Base-by-base conservation (phyloP, 2,797 vertebrate genomes). In the Xerus rutilus region DNA sequence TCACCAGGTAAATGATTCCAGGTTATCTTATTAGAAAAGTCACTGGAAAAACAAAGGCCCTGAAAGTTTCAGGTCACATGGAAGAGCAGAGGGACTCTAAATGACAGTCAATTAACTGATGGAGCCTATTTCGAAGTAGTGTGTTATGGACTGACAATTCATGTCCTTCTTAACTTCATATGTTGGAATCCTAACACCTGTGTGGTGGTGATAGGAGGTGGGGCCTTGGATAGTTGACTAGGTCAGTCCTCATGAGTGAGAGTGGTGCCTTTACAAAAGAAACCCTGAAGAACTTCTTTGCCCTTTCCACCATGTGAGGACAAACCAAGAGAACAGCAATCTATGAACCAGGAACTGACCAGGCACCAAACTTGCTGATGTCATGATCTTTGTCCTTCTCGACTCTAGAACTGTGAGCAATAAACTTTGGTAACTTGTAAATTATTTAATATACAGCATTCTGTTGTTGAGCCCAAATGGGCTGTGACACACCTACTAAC, bases 21-120 rank as follows among this genome's bases (percentile, higher is more conserved):
- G 43, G 13, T 18, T 25, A 15, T n/a, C 5, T 64, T 79, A 12
- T n/a, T 72, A 77, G n/a, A 28, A 45, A 95, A 30, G 4, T 52
- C 2, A 11, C 2, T 7, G 15, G 67, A 8, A 84, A 32, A 30
- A 65, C 0, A 32, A 10, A 74, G 8, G 0, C 14, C 3, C 32
- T 74, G 25, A 62, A 82, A 47, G 6, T 21, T 62, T 62, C 13
- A 43, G 70, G 18, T 2, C 10, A 64, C 2, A 3, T 14, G 14
- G 3, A 43, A 82, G 10, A 62, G 30, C 6, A 25, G 30, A 79
- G 13, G 1, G 9, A 77, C 0, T 13, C 0, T 28, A 4, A 4
- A 9, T 91, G 21, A 77, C 14, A 78, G 13, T 0, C 8, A 67
- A 20, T 4, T 32, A 69, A 25, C 57, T 15, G 6, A 45, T 0